Evolutionary conservation across 2,888 invertebrate genomes (phyloP), one percentile per base, ranked within the genome.

Genomic region (Meteorus colon): DNA sequence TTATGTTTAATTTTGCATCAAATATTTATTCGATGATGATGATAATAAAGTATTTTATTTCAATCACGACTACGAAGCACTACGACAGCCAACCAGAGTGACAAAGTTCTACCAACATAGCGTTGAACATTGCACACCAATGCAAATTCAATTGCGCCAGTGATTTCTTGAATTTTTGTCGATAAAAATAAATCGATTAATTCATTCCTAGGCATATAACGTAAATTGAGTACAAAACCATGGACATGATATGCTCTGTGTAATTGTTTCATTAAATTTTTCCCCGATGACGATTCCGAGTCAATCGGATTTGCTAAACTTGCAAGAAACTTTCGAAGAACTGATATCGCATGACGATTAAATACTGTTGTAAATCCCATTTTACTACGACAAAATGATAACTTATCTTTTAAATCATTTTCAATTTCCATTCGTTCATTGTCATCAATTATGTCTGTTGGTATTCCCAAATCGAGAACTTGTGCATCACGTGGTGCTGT

Each of bases 111-210:
- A 8, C 87, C 89, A 45, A 87, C 77, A 45, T 86, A 85, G 45
- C 80, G 83, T 71, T 88, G 85, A 12, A 87, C 70, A n/a, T 86
- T 80, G 75, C 86, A 88, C 1, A 85, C 85, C 4, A 89, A 48
- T 69, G 86, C 86, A 75, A 88, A 89, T 81, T 89, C 89, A 14
- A 89, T 84, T 0, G 89, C 87, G 1, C 89, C 89, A 31, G 83
- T 82, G 63, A 87, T 82, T 34, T 84, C 80, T 45, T 89, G 86
- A 76, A 87, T 81, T 75, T 87, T 89, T 0, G 89, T 89, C 0
- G 88, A 82, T 2, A 81, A 75, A 45, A 89, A 81, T 68, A 85
- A 84, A 72, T 84, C 84, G 4, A 84, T 74, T 16, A 89, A 73
- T 62, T 89, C 87, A 4, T 83, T 82, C 0, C 83, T 45, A 34